Conservation (phyloP, 2,797 vertebrate genomes). For the Pelobates cultripes region DNA sequence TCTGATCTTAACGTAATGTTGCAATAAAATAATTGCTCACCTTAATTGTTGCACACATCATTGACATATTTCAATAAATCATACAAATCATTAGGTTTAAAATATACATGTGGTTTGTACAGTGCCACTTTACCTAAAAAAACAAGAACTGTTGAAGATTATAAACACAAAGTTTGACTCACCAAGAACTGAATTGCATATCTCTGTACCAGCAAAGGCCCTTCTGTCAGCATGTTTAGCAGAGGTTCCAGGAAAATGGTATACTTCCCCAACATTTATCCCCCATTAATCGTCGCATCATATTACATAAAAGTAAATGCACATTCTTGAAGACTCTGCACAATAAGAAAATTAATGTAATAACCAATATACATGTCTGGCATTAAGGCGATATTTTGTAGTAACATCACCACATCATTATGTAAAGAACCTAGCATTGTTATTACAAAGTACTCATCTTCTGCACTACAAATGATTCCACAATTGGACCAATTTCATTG, state of each 20-base stretch:
- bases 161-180: background rate
- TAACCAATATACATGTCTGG: no score
- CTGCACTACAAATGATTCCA: no score
- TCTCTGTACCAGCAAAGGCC: background rate
- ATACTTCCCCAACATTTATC: background rate
- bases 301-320: no score
- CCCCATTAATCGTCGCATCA: background rate
- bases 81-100: background rate
- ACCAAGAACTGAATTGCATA: background rate
- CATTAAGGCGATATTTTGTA: background rate
- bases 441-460: no score
- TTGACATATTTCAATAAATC: constrained; percentile 8
- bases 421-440: no score
- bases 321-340: constrained; percentile 4
- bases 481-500: no score
- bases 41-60: background rate
- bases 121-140: background rate
- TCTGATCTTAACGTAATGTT: no score
- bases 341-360: background rate
- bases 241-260: background rate
- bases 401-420: background rate
- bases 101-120: constrained; percentile 6
- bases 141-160: background rate
- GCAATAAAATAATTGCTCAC: background rate
- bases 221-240: background rate